Conservation (phyloP, 2,113 vertebrate species). For the Muntiacus muntjak region DNA sequence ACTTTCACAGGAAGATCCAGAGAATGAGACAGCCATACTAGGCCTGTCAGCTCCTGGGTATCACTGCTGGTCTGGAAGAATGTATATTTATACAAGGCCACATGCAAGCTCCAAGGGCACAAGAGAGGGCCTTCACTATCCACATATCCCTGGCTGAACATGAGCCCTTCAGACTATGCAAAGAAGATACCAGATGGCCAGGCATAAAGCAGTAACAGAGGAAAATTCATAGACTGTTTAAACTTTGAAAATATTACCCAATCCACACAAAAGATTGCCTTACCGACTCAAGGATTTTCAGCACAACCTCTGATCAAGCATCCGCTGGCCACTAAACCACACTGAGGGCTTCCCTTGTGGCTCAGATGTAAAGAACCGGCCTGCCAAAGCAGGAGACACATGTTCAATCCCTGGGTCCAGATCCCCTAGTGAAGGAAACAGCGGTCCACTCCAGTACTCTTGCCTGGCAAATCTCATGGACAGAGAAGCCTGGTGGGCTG, state of each 20-base stretch:
- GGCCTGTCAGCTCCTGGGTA: too few species aligned
- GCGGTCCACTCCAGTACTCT: background rate
- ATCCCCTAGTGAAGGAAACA: background rate
- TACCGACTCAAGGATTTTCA: background rate
- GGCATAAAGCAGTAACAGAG: background rate
- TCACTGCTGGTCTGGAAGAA: background rate
- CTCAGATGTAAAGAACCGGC: background rate
- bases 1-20: background rate
- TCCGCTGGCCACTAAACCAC: background rate
- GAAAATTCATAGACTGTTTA: background rate
- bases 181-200: background rate
- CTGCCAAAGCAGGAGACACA: background rate
- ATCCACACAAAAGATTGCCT: background rate
- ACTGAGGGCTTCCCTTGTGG: background rate
- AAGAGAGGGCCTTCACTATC: background rate
- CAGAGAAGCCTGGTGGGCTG: background rate
- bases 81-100: background rate
- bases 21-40: background rate
- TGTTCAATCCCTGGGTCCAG: background rate
- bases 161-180: background rate
- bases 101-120: background rate
- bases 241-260: constrained; percentile 3
- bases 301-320: background rate
- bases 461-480: background rate
- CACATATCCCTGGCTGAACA: background rate